Percentiles rank a stretch among this genome's conserved stretches.
Evolutionary conservation across 2,888 invertebrate species (phyloP).

Genomic region (Andricus quercusramuli): DNA sequence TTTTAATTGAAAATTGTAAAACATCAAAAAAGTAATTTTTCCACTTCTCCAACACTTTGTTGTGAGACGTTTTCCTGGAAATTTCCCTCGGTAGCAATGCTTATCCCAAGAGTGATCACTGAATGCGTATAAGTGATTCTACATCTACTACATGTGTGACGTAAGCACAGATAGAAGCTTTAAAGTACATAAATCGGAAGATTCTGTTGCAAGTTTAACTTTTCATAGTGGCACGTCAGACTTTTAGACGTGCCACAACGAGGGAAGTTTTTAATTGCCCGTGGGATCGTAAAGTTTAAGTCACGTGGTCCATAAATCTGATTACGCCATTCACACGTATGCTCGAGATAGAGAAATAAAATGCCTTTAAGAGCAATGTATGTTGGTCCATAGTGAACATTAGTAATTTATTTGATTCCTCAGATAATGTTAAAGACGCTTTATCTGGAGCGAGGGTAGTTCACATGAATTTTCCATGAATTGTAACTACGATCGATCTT

Average conservation of each 20-base stretch:
- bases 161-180: background rate
- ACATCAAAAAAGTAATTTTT: background rate
- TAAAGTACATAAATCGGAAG: conserved; percentile 3
- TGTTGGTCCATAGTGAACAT: background rate
- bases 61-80: background rate
- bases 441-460: background rate
- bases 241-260: background rate
- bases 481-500: background rate
- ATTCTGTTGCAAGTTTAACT: conserved; percentile 26
- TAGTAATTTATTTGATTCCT: background rate
- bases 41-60: no score
- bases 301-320: conserved; percentile 1
- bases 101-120: conserved; percentile 12
- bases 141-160: background rate
- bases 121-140: conserved; percentile 13
- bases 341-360: background rate
- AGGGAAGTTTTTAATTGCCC: conserved; percentile 15
- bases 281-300: background rate
- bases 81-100: background rate
- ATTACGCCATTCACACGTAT: conserved; percentile 20
- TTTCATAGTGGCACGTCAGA: background rate
- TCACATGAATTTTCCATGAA: background rate
- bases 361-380: background rate
- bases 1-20: background rate
- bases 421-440: conserved; percentile 1